These are phyloP conservation scores for Diacarnus erythraeanus DNA, from an alignment of 37 sponge, comb jelly and placozoan genomes.

Conservation along the genomic window DNA sequence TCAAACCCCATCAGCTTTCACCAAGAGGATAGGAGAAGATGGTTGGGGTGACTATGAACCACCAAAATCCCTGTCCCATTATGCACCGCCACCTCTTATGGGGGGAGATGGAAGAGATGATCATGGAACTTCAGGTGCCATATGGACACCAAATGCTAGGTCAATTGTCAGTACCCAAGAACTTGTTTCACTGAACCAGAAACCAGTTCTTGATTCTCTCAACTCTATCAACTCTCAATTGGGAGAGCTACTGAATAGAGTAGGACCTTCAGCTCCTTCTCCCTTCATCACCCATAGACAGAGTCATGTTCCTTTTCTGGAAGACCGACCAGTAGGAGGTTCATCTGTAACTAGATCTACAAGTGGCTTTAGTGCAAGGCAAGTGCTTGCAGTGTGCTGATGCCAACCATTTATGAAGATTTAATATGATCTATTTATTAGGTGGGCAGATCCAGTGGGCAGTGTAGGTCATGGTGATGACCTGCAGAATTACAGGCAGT, in stretches of 20 bases:
- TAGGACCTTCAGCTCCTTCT: background rate
- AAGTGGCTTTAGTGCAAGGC: background rate
- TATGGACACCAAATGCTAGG: background rate
- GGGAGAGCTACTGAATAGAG: conserved; percentile 32
- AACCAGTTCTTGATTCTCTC: conserved; percentile 1
- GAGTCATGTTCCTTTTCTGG: background rate
- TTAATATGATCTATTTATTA: background rate
- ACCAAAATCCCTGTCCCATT: background rate
- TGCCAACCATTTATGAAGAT: background rate
- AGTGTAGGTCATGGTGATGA: background rate
- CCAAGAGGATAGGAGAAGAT: too few relatives aligned
- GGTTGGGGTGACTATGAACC: too few relatives aligned
- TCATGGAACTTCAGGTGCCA: background rate
- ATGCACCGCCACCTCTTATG: too few relatives aligned
- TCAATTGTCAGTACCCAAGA: too few relatives aligned
- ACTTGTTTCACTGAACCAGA: background rate
- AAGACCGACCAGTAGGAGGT: background rate
- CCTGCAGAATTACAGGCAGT: background rate
- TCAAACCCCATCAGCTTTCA: too few relatives aligned
- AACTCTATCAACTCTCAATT: conserved; percentile 47
- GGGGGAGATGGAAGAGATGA: background rate
- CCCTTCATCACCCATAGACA: too few relatives aligned
- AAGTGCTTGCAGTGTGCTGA: background rate
- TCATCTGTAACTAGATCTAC: too few relatives aligned
- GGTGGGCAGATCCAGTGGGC: conserved; percentile 25